Percentiles rank a stretch among this genome's conserved stretches.
Evolutionary conservation across 2,113 vertebrate species (phyloP).

Genomic region (Barnardius zonarius): DNA sequence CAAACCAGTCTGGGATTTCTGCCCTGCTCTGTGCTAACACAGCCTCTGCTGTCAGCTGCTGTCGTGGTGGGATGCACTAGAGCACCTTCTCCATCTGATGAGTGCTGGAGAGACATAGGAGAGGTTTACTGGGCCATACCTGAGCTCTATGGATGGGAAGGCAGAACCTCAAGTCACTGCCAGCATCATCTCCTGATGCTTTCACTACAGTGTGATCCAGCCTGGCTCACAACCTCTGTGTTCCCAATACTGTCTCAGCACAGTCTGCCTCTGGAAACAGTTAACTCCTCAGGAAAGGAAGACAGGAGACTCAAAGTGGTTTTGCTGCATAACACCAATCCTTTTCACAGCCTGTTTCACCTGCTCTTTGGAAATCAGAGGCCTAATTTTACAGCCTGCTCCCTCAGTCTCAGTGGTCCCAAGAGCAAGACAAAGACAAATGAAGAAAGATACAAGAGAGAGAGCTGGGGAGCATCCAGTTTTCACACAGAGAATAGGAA

Average conservation of each 20-base stretch:
- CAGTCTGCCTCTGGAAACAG: background rate
- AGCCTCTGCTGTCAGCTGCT: background rate
- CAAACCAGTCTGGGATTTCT: background rate
- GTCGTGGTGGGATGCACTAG: background rate
- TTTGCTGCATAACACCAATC: background rate
- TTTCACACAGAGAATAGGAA: background rate
- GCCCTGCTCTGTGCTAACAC: background rate
- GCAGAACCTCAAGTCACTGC: background rate
- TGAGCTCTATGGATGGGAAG: accelerated
- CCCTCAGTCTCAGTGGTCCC: background rate
- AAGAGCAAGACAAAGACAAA: background rate
- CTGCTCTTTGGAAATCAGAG: background rate
- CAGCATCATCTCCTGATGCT: accelerated
- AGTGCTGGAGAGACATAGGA: background rate
- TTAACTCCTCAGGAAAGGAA: background rate
- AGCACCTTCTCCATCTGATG: accelerated
- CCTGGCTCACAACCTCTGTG: background rate
- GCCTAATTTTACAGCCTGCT: background rate
- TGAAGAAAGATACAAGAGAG: background rate
- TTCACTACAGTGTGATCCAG: background rate
- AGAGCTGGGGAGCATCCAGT: background rate
- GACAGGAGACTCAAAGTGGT: background rate
- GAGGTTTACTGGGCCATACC: background rate
- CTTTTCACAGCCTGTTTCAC: background rate
- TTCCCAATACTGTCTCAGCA: background rate